These are phyloP conservation scores for Enteromius treurensis DNA, from an alignment of 2,797 vertebrate genomes.

Conservation along the genomic window DNA sequence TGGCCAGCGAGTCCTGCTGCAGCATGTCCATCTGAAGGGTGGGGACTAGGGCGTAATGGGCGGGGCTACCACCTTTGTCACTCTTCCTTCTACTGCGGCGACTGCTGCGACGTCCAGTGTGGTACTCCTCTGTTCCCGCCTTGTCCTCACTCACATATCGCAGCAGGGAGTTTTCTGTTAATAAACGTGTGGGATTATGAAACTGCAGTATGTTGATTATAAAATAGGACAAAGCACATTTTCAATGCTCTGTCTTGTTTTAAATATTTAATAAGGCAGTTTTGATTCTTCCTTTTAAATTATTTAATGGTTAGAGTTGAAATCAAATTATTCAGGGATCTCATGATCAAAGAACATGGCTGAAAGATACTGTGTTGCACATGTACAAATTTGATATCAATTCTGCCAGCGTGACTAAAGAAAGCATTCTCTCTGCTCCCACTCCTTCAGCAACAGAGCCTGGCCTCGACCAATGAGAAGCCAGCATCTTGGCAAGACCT, in stretches of 20 bases:
- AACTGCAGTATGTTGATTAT: neutral
- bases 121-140: slow-evolving; percentile 88
- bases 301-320: slow-evolving; percentile 4
- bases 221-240: neutral
- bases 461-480: slow-evolving; percentile 64
- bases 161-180: slow-evolving; percentile 88
- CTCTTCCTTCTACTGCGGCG: slow-evolving; percentile 90
- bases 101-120: slow-evolving; percentile 89
- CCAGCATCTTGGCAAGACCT: slow-evolving; percentile 66
- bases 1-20: slow-evolving; percentile 85
- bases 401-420: slow-evolving; percentile 68
- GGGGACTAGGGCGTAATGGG: slow-evolving; percentile 90
- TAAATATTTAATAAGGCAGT: neutral
- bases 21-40: slow-evolving; percentile 93
- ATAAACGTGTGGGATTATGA: slow-evolving; percentile 48
- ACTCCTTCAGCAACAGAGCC: slow-evolving; percentile 68
- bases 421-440: slow-evolving; percentile 67
- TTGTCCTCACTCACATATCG: slow-evolving; percentile 95
- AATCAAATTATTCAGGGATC: slow-evolving; percentile 20
- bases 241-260: neutral
- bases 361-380: slow-evolving; percentile 54
- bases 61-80: slow-evolving; percentile 90
- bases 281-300: slow-evolving; percentile 18
- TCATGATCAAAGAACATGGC: slow-evolving; percentile 66
- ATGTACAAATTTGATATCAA: slow-evolving; percentile 31